Evolutionary conservation across 1,140 invertebrate genomes (phyloP).

Genomic region (Aporrectodea caliginosa): DNA sequence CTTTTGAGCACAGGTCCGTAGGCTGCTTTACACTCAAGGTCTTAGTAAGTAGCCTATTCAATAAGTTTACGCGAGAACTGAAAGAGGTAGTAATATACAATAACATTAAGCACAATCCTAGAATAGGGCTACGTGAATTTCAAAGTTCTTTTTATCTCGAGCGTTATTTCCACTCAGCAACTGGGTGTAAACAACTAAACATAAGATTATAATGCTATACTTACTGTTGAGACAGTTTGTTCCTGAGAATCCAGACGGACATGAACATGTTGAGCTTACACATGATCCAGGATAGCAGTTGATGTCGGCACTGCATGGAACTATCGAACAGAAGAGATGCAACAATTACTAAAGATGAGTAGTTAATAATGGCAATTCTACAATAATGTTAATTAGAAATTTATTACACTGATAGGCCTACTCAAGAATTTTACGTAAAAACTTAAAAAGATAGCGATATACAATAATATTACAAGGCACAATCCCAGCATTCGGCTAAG

Average conservation of each 20-base stretch:
- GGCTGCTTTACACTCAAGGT: too few relatives aligned
- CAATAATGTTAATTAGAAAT: too few relatives aligned
- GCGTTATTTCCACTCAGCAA: background rate
- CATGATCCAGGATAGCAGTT: background rate
- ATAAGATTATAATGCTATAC: background rate
- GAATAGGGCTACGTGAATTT: too few relatives aligned
- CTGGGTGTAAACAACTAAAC: background rate
- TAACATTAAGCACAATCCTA: background rate
- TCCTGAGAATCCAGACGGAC: background rate
- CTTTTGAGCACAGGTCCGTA: too few relatives aligned
- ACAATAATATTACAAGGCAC: too few relatives aligned
- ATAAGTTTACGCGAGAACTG: background rate
- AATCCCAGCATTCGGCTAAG: too few relatives aligned
- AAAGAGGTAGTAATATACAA: background rate
- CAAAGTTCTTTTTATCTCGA: background rate
- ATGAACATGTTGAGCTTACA: background rate
- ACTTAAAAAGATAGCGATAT: too few relatives aligned
- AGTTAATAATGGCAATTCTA: too few relatives aligned
- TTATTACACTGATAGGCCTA: too few relatives aligned
- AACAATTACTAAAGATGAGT: too few relatives aligned
- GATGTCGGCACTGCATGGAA: background rate
- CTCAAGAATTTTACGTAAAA: too few relatives aligned
- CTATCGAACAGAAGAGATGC: background rate
- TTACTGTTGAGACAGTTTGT: background rate
- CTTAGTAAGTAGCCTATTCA: too few relatives aligned